Conservation (phyloP, 2,888 invertebrate species). For the Pollenia labialis region DNA sequence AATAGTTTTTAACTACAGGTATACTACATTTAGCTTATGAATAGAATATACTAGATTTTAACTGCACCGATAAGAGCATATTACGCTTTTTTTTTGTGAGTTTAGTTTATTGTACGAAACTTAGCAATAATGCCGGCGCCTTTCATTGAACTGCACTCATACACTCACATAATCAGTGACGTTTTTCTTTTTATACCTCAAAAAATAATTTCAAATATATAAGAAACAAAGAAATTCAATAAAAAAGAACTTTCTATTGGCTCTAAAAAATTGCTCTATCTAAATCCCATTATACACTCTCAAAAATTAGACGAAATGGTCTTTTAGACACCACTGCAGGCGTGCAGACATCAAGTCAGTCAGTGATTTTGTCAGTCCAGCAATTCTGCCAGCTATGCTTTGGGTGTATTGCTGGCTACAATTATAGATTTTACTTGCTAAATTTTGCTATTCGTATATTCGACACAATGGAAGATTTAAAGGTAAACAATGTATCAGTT, state of each 20-base stretch:
- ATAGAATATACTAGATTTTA: too few species aligned
- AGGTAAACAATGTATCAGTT: constrained; percentile 78
- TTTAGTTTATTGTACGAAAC: not conserved
- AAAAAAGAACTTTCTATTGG: constrained; percentile 25
- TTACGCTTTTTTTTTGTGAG: not conserved
- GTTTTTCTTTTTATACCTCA: constrained; percentile 44
- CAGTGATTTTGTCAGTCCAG: constrained; percentile 25
- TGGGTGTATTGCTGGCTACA: constrained; percentile 37
- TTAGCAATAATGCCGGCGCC: not conserved
- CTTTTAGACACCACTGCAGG: constrained; percentile 63
- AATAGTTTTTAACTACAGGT: too few species aligned
- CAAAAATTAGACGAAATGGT: constrained; percentile 35
- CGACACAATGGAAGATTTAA: constrained; percentile 58
- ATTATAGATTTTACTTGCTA: constrained; percentile 46
- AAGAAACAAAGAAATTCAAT: constrained; percentile 15
- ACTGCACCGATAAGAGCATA: not conserved
- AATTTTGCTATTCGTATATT: constrained; percentile 22
- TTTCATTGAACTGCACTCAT: not conserved
- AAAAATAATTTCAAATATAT: constrained; percentile 35
- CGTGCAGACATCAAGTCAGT: constrained; percentile 26
- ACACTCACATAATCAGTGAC: constrained; percentile 43
- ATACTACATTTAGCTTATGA: too few species aligned
- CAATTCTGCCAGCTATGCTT: constrained; percentile 9
- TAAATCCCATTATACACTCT: constrained; percentile 1
- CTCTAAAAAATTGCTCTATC: constrained; percentile 44